A percentile compares a stretch with the other conserved stretches of the same genome.
Evolutionary conservation across 1,140 invertebrate genomes (phyloP).

Genomic region (Anastatus disparis): DNA sequence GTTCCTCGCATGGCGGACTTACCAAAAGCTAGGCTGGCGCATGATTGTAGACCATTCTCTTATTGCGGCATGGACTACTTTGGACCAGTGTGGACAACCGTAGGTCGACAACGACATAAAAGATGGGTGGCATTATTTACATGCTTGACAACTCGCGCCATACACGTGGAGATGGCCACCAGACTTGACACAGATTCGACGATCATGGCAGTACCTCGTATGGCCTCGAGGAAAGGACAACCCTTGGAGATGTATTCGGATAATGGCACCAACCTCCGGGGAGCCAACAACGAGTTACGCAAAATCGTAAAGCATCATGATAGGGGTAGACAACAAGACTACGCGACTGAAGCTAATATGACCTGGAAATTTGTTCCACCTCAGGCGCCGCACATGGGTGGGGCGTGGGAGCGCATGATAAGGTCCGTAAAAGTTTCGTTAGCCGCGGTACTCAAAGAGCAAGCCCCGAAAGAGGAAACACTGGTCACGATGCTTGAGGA

Average conservation of each 20-base stretch:
- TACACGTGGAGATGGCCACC: neutral
- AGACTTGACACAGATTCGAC: neutral
- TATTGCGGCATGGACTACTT: too few species aligned
- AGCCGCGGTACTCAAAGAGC: neutral
- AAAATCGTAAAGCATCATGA: neutral
- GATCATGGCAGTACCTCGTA: neutral
- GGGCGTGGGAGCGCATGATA: too few species aligned
- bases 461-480: neutral
- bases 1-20: too few species aligned
- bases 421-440: neutral
- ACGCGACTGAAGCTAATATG: neutral
- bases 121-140: too few species aligned
- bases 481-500: neutral
- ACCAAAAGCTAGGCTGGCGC: too few species aligned
- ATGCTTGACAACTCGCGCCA: neutral
- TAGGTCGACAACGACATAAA: too few species aligned
- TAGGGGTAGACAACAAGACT: neutral
- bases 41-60: too few species aligned
- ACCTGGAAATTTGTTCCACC: neutral
- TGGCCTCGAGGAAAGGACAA: neutral
- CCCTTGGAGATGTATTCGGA: neutral
- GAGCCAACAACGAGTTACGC: neutral
- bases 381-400: too few species aligned
- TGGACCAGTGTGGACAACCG: too few species aligned
- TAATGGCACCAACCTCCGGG: neutral